Percentiles rank a stretch among this genome's conserved stretches.
Evolutionary conservation across 2,888 invertebrate species (phyloP).

Genomic region (Pristionchus mayeri): DNA sequence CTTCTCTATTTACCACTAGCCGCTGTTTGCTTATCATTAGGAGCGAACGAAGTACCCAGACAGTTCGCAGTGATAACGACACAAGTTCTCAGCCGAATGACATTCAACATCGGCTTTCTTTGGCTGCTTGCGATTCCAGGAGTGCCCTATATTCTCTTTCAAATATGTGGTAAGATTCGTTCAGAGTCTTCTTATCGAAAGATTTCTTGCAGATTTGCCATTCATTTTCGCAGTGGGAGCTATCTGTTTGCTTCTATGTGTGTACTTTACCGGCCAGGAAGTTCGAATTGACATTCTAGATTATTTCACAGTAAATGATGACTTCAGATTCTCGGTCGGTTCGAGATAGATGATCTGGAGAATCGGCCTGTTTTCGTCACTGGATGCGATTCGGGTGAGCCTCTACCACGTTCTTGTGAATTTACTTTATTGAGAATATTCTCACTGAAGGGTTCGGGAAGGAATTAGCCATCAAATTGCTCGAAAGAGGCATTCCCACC

Average conservation of each 20-base stretch:
- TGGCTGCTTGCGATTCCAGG: background rate
- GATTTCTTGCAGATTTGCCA: background rate
- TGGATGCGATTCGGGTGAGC: conserved; percentile 41
- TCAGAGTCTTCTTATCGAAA: background rate
- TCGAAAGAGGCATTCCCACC: conserved; percentile 64
- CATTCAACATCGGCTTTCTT: background rate
- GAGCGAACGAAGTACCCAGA: background rate
- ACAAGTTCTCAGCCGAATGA: background rate
- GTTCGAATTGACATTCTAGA: background rate
- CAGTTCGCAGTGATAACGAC: background rate
- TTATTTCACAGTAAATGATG: no score
- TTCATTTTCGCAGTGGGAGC: background rate
- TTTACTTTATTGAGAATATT: background rate
- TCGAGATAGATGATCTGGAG: background rate
- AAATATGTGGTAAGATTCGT: background rate
- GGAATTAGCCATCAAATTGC: conserved; percentile 60
- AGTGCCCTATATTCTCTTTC: background rate
- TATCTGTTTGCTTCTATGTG: background rate
- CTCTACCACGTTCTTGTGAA: no score
- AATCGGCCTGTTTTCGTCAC: conserved; percentile 41
- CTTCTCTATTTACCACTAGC: conserved; percentile 12
- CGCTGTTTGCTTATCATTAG: background rate
- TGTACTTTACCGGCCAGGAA: background rate
- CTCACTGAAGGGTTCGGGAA: conserved; percentile 63
- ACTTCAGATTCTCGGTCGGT: background rate